Evolutionary conservation across 1,140 invertebrate species (phyloP).

Genomic region (Metaphire vulgaris): DNA sequence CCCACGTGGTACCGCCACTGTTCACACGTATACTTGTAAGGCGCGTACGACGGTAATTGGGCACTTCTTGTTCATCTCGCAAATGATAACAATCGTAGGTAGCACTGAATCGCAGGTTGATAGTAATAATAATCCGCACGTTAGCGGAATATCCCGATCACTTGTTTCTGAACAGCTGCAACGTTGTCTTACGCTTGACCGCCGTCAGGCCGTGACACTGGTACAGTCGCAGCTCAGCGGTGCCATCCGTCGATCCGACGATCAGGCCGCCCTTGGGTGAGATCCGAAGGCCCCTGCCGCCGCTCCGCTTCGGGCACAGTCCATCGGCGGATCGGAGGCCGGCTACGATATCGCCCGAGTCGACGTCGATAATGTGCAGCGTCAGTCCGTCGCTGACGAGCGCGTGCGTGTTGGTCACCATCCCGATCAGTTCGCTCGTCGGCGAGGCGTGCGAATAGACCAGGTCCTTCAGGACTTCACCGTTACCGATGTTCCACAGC

Average conservation of each 20-base stretch:
- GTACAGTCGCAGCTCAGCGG: slow-evolving; percentile 11
- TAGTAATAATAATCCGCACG: too few species aligned
- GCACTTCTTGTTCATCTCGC: too few species aligned
- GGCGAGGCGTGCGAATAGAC: not conserved
- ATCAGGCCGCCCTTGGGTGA: slow-evolving; percentile 12
- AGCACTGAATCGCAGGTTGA: too few species aligned
- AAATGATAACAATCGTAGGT: too few species aligned
- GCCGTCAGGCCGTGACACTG: slow-evolving; percentile 20
- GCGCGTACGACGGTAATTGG: too few species aligned
- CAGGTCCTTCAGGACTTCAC: slow-evolving; percentile 20
- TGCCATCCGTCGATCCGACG: slow-evolving; percentile 2
- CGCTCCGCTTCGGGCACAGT: not conserved
- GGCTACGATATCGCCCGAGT: slow-evolving; percentile 16
- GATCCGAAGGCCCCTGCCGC: slow-evolving; percentile 8
- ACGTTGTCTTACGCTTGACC: slow-evolving; percentile 5
- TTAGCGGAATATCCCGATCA: too few species aligned
- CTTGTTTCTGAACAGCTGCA: slow-evolving; percentile 4
- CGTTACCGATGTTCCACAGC: slow-evolving; percentile 26
- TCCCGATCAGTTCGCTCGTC: slow-evolving; percentile 4
- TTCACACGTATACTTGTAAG: too few species aligned
- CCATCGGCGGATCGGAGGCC: not conserved
- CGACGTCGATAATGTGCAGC: slow-evolving; percentile 19
- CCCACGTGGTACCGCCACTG: too few species aligned
- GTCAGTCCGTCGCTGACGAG: slow-evolving; percentile 8
- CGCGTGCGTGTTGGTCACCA: slow-evolving; percentile 25